Conservation (phyloP, 2,888 invertebrate species). For the Mycalesis mineus region DNA sequence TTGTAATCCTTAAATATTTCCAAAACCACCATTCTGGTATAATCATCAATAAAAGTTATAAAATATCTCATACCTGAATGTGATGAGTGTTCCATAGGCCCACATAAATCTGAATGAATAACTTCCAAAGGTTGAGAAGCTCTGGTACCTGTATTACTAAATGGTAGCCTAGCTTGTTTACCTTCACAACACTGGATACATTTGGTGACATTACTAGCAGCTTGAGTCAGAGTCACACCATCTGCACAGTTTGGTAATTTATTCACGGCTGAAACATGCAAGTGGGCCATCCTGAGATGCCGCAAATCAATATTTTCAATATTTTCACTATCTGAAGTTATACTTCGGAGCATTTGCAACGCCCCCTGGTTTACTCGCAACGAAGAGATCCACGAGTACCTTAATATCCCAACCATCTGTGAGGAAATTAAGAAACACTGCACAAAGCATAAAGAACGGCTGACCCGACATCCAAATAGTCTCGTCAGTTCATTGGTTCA, state of each 20-base stretch:
- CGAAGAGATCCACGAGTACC: too few species aligned
- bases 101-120: constrained; percentile 46
- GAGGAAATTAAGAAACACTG: constrained; percentile 1
- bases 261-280: constrained; percentile 25
- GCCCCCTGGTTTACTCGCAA: too few species aligned
- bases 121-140: constrained; percentile 36
- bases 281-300: constrained; percentile 4
- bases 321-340: too few species aligned
- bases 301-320: constrained; percentile 3
- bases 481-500: too few species aligned
- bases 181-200: constrained; percentile 20
- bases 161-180: constrained; percentile 22
- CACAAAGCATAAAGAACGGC: too few species aligned
- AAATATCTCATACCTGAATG: constrained; percentile 44
- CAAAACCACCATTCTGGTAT: constrained; percentile 25
- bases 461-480: too few species aligned
- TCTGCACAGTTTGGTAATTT: constrained; percentile 27
- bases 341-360: too few species aligned
- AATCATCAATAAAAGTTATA: constrained; percentile 46
- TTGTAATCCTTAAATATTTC: too few species aligned
- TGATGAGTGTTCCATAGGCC: constrained; percentile 43
- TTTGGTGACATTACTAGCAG: neutral
- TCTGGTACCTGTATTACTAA: constrained; percentile 12
- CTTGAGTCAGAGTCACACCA: constrained; percentile 22
- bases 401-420: too few species aligned